Evolutionary conservation across 1,140 invertebrate species (phyloP).

Genomic region (Oncopodura yosiiana): DNA sequence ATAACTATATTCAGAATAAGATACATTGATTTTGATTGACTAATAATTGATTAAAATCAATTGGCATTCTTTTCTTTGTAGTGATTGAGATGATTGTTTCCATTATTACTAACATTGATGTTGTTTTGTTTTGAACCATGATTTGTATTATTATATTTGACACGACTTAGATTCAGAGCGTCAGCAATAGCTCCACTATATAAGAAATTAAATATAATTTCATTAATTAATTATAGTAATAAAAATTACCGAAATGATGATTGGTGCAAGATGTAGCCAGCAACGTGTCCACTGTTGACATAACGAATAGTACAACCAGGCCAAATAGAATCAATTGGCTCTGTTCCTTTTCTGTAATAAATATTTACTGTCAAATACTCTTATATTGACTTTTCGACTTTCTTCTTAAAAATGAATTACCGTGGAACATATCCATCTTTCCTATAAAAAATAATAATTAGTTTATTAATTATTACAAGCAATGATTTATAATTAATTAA

Average conservation of each 20-base stretch:
- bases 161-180: constrained; percentile 9
- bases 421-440: constrained; percentile 36
- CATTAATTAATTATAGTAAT: not conserved
- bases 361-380: constrained; percentile 21
- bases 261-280: constrained; percentile 77
- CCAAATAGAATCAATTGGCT: constrained; percentile 53
- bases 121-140: no score
- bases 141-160: constrained; percentile 25
- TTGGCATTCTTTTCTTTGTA: no score
- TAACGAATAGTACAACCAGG: constrained; percentile 78
- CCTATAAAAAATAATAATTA: constrained; percentile 12
- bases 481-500: constrained; percentile 24
- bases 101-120: no score
- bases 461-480: not conserved
- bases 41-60: no score
- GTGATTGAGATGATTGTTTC: no score
- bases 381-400: no score
- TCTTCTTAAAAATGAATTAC: no score
- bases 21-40: no score
- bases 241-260: constrained; percentile 65
- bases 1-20: no score
- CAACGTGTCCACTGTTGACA: constrained; percentile 80
- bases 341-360: constrained; percentile 32
- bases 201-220: not conserved
- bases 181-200: constrained; percentile 15